Evolutionary conservation across 2,888 invertebrate genomes (phyloP), one percentile per base, ranked within the genome.

Genomic region (Halictus ligatus): DNA sequence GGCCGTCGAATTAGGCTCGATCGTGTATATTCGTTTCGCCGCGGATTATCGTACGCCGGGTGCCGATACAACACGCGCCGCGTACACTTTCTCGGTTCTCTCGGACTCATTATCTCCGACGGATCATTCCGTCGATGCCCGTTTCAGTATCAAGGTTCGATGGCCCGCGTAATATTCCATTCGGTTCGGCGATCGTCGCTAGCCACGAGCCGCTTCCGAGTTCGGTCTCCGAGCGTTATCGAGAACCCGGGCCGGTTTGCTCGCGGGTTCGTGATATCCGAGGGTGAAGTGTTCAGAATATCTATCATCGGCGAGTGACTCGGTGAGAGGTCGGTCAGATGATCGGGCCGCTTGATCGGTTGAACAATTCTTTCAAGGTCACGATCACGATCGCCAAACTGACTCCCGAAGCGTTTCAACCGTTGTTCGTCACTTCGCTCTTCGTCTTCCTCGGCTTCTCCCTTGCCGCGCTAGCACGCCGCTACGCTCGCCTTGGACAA

Each of bases 361-460:
- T 69, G 60, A 77, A 69, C 35, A n/a, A 85, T 81, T 86, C 50
- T 78, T 86, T 79, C 86, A 81, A 85, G 77, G 79, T 85, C 64
- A 79, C 50, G 25, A 73, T 86, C 81, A 81, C 78, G 75, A 40
- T 72, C n/a, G 15, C 13, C 78, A 69, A 84, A 75, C 75, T 84
- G 84, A 78, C 64, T 60, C 21, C 29, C 80, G 43, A 81, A 58
- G 78, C 64, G 78, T 54, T 75, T 15, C 67, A 15, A 60, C 60
- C 74, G 67, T 58, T 6, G 50, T 25, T 60, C 69, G 64, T 80
- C 81, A 69, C 18, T 48, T 77, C 54, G 69, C n/a, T 48, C 74
- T 67, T 50, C 76, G 73, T 46, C 78, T 7, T 76, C 60, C 3
- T 84, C 40, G 81, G 80, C n/a, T 72, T 86, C 43, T 58, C 78